Evolutionary conservation across 2,113 vertebrate genomes (phyloP), one percentile per base, ranked within the genome.

Genomic region (Eurystomus gularis): DNA sequence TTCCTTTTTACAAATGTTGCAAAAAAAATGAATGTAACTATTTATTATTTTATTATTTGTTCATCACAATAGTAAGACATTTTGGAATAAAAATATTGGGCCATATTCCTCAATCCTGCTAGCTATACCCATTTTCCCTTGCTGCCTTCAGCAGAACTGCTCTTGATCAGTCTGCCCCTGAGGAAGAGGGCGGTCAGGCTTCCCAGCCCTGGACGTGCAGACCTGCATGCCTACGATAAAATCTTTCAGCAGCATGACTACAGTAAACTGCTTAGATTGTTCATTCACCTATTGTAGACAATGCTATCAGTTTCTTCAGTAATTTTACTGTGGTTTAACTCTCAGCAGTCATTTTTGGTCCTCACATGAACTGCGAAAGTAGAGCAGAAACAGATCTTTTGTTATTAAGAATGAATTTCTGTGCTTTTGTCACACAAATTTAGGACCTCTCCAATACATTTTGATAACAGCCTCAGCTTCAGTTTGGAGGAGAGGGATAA

Each of bases 221-320:
- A 29, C 16, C 6, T 42, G 10, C 2, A 17, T 4, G 4, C 7
- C 6, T 16, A 8, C 31, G 37, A 39, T 31, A 40, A 77, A 84
- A 52, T 29, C 14, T 60, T 72, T 39, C n/a, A 44, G 26, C 0
- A 0, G 7, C 44, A 18, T 31, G 11, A 57, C 19, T 44, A 49
- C 10, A 16, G 14, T 17, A 66, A 91, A 2, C 3, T 18, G 4
- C 13, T 62, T 40, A 31, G 18, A 61, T 35, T 60, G 16, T 58
- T 46, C 42, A 69, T 14, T 55, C 55, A 35, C 21, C 11, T 51
- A 17, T 26, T 92, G 84, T 46, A 54, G 18, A 35, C 52, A 3
- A 35, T 1, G 2, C 6, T 14, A 0, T 46, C 2, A 1, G 3
- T 68, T 64, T 84, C 44, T 65, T 70, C 23, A 33, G 15, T 3